Percentiles rank a stretch among this genome's conserved stretches.
These are phyloP conservation scores for Engraulis encrasicolus DNA, from an alignment of 2,113 vertebrate species.

Conservation along the genomic window DNA sequence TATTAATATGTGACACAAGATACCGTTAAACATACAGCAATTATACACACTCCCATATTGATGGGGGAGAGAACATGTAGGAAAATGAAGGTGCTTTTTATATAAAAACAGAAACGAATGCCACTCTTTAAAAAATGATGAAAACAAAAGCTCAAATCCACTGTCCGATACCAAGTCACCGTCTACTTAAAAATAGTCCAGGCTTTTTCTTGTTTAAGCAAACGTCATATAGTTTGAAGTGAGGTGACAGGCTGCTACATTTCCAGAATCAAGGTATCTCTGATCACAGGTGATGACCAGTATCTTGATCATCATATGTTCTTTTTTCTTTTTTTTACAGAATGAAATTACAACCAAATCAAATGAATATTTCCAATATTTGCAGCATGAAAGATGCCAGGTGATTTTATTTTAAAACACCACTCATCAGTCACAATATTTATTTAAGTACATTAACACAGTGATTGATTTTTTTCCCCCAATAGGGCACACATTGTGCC, in stretches of 20 bases:
- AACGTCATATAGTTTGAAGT: conserved; percentile 14
- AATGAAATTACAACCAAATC: neutral
- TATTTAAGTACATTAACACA: neutral
- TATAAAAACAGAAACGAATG: conserved; percentile 54
- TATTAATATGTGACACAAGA: conserved; percentile 72
- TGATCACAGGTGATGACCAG: neutral
- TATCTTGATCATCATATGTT: neutral
- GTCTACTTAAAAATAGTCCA: neutral
- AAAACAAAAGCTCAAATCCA: conserved; percentile 34
- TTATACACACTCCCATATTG: conserved; percentile 53
- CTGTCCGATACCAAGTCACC: conserved; percentile 33
- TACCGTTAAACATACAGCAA: conserved; percentile 60
- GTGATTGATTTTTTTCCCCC: neutral
- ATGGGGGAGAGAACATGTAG: conserved; percentile 54
- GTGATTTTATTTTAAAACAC: neutral
- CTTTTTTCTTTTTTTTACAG: conserved; percentile 15
- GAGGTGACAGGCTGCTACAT: conserved; percentile 25
- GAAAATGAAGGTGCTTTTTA: conserved; percentile 34
- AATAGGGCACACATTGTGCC: conserved; percentile 9
- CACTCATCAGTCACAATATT: neutral
- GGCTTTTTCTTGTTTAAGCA: conserved; percentile 13
- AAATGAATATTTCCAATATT: neutral
- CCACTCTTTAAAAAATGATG: conserved; percentile 38
- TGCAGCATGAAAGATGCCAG: neutral
- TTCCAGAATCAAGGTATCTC: neutral